A percentile compares a stretch with the other conserved stretches of the same genome.
Conservation (phyloP, 2,113 vertebrate genomes). For the Xiphophorus hellerii region DNA sequence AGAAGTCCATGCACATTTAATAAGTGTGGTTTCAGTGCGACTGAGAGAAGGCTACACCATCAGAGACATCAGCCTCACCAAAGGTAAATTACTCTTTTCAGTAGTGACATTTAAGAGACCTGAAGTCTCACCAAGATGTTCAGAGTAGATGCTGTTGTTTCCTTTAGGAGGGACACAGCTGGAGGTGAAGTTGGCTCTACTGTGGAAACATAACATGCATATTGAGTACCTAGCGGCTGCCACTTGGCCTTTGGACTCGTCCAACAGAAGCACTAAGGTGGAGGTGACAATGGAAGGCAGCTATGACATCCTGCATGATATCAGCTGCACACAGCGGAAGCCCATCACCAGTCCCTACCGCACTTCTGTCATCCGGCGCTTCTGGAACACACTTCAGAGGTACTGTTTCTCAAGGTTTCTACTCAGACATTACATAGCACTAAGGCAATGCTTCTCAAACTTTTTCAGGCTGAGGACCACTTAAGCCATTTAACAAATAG, state of each 20-base stretch:
- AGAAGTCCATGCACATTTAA: constrained; percentile 91
- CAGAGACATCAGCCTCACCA: constrained; percentile 91
- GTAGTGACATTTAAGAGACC: neutral
- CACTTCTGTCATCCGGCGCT: constrained; percentile 94
- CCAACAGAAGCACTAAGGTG: constrained; percentile 88
- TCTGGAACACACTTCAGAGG: constrained; percentile 99
- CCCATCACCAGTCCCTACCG: constrained; percentile 96
- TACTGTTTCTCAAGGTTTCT: constrained; percentile 42
- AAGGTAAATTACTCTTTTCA: constrained; percentile 80
- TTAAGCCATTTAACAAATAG: too few relatives aligned
- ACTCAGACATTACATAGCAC: neutral
- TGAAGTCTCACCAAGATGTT: neutral
- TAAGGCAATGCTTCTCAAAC: too few relatives aligned
- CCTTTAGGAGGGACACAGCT: constrained; percentile 89
- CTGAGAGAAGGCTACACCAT: constrained; percentile 97
- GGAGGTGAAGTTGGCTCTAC: constrained; percentile 93
- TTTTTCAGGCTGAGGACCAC: too few relatives aligned
- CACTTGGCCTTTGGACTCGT: constrained; percentile 89
- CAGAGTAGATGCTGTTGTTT: neutral
- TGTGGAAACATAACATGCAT: constrained; percentile 99
- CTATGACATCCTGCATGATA: constrained; percentile 97
- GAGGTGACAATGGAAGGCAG: constrained; percentile 99
- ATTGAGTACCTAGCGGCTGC: constrained; percentile 93
- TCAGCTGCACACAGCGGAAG: constrained; percentile 96
- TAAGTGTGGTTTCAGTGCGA: constrained; percentile 93